phyloP scores from a whole-genome alignment of 1,140 invertebrate genomes.

The Drosophila repleta region DNA sequence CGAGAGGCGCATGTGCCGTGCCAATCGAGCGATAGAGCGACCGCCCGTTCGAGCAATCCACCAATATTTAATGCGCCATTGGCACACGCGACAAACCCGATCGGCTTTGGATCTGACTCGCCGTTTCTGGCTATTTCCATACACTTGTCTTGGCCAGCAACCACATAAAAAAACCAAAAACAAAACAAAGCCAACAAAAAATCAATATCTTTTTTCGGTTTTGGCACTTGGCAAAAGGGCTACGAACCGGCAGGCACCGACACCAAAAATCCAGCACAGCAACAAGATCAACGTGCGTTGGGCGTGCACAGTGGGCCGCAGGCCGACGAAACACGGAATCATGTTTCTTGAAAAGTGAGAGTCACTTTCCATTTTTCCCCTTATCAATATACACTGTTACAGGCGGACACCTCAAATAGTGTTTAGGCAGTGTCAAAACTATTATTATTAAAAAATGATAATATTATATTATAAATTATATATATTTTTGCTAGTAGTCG shows the following conservation, averaged over 20 bases:
- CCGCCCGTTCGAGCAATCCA: conserved; percentile 1
- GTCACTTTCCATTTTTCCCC: no score
- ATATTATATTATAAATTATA: no score
- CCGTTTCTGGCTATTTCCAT: conserved; percentile 52
- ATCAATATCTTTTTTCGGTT: conserved; percentile 23
- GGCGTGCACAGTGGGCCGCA: conserved; percentile 52
- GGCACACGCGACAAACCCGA: conserved; percentile 45
- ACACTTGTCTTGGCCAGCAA: conserved; percentile 58
- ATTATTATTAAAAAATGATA: no score
- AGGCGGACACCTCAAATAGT: no score
- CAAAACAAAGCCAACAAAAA: conserved; percentile 6
- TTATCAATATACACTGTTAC: no score
- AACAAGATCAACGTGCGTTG: conserved; percentile 40
- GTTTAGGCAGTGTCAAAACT: no score
- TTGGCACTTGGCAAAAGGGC: conserved; percentile 46
- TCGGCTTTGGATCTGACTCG: conserved; percentile 21
- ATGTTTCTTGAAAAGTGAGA: no score
- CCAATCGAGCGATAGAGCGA: neutral
- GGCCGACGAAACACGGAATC: neutral
- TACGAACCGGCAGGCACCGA: conserved; percentile 33
- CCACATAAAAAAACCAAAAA: conserved; percentile 8
- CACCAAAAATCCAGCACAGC: conserved; percentile 31
- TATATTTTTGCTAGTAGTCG: no score
- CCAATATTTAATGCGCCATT: conserved; percentile 35
- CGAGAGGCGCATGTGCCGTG: neutral